phyloP scores from a whole-genome alignment of 2,797 vertebrate species.

The Alouatta caraya region DNA sequence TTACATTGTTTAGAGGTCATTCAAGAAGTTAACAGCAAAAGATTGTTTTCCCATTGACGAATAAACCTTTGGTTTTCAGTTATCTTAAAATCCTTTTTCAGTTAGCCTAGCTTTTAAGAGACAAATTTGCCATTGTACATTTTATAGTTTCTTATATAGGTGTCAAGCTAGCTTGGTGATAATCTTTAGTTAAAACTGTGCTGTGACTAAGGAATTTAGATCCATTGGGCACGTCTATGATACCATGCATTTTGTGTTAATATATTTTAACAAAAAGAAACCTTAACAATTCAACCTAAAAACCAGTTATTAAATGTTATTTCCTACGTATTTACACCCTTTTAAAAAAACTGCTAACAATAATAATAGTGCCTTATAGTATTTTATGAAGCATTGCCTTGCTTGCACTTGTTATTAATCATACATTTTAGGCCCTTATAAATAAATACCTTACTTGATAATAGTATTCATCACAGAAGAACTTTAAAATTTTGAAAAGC shows the following conservation, averaged over 20 bases:
- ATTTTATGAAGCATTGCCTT: slow-evolving; percentile 30
- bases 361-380: slow-evolving; percentile 15
- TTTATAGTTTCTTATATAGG: background rate
- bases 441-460: slow-evolving; percentile 24
- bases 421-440: slow-evolving; percentile 39
- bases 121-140: slow-evolving; percentile 37
- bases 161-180: slow-evolving; percentile 44
- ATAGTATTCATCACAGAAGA: slow-evolving; percentile 37
- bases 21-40: background rate
- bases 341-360: background rate
- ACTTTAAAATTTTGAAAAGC: slow-evolving; percentile 53
- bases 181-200: slow-evolving; percentile 38
- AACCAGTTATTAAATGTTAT: slow-evolving; percentile 46
- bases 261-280: slow-evolving; percentile 64
- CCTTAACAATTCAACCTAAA: slow-evolving; percentile 3
- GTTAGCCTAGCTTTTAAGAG: slow-evolving; percentile 39
- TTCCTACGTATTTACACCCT: background rate
- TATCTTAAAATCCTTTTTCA: slow-evolving; percentile 45
- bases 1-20: slow-evolving; percentile 48
- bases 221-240: slow-evolving; percentile 31
- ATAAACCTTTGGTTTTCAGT: slow-evolving; percentile 45
- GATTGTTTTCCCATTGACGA: slow-evolving; percentile 7
- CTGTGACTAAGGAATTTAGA: slow-evolving; percentile 37
- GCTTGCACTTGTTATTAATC: slow-evolving; percentile 58
- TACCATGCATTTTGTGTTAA: slow-evolving; percentile 65